These are phyloP conservation scores for Chalcis sispes DNA, from an alignment of 2,888 invertebrate genomes.

Conservation along the genomic window DNA sequence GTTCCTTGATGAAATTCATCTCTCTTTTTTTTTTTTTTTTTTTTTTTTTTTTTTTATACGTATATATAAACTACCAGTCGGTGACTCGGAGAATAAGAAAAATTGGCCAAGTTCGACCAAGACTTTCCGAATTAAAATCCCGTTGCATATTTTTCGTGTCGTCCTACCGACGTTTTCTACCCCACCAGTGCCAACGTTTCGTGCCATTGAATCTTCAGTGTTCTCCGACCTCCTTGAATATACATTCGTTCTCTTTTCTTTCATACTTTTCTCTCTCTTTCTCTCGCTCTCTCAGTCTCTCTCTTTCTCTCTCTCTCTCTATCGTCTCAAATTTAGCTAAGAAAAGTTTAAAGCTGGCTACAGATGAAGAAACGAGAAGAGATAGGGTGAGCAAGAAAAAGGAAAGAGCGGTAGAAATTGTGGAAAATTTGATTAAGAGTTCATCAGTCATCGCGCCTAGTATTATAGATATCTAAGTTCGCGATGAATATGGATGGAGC, in stretches of 20 bases:
- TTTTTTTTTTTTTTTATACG: too few relatives aligned
- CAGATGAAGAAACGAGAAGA: background rate
- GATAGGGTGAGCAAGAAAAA: background rate
- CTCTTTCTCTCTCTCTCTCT: too few relatives aligned
- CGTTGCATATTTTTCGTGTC: slow-evolving; percentile 29
- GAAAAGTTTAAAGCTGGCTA: too few relatives aligned
- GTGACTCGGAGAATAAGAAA: slow-evolving; percentile 3
- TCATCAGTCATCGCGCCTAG: slow-evolving; percentile 29
- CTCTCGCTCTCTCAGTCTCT: too few relatives aligned
- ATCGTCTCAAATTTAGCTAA: too few relatives aligned
- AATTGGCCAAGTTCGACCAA: slow-evolving; percentile 13
- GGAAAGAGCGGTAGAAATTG: background rate
- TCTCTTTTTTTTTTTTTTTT: background rate
- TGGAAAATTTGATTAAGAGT: slow-evolving; percentile 35
- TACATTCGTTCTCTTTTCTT: too few relatives aligned
- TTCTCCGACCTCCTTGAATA: background rate
- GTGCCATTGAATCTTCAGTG: slow-evolving; percentile 25
- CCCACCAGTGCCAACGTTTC: too few relatives aligned
- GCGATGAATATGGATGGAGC: slow-evolving; percentile 29
- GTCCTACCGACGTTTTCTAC: too few relatives aligned
- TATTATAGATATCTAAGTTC: slow-evolving; percentile 1
- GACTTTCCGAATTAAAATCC: slow-evolving; percentile 8
- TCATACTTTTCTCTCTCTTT: too few relatives aligned
- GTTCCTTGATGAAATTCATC: slow-evolving; percentile 38
- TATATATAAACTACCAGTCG: too few relatives aligned